phyloP scores from a whole-genome alignment of 2,113 vertebrate genomes.

The Archilochus colubris region DNA sequence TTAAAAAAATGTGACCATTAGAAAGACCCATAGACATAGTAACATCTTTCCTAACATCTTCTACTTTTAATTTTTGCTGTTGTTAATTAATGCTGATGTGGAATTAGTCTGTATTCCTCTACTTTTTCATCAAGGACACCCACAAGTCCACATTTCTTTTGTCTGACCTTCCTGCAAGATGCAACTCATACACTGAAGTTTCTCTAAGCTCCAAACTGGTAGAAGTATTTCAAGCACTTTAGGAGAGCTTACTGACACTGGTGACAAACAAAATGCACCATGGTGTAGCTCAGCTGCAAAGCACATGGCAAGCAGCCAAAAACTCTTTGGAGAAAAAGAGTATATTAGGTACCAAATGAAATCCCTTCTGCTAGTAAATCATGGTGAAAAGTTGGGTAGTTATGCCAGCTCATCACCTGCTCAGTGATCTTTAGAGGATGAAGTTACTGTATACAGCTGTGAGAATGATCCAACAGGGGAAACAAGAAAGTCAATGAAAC shows the following conservation, averaged over 20 bases:
- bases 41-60: neutral
- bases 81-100: neutral
- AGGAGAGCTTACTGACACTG: neutral
- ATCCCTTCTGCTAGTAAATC: conserved; percentile 14
- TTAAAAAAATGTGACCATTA: neutral
- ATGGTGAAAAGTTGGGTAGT: neutral
- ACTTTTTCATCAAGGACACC: neutral
- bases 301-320: neutral
- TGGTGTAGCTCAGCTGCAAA: neutral
- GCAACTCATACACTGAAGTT: neutral
- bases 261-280: neutral
- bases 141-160: neutral
- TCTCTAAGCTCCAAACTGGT: neutral
- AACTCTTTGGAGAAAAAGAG: neutral
- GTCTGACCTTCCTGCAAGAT: neutral
- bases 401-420: neutral
- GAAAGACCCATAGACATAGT: neutral
- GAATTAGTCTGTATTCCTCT: neutral
- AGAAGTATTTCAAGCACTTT: neutral
- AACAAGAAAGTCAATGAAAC: neutral
- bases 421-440: neutral
- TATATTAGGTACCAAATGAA: neutral
- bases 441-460: neutral
- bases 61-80: neutral
- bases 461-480: neutral